Evolutionary conservation across 2,797 vertebrate species (phyloP), one percentile per base, ranked within the genome.

Genomic region (Podarcis lilfordi): DNA sequence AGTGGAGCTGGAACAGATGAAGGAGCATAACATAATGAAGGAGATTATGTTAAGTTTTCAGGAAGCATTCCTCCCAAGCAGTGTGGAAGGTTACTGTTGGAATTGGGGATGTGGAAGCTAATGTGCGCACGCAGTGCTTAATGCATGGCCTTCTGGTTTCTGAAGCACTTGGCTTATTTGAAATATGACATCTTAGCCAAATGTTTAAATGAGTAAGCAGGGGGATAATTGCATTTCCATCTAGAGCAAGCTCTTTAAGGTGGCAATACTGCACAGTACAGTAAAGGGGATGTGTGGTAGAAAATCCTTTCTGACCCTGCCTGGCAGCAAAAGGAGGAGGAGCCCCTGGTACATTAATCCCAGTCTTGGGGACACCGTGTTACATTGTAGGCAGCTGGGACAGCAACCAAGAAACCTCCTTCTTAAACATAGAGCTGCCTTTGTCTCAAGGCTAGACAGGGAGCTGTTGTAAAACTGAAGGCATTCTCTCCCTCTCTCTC

Each of bases 221-320:
- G 5, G 27, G 76, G 76, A 88, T 0, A 0, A 45, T 55, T 37
- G 87, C 87, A 88, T 37, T 27, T 76, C 40, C 50, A 55, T 0
- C 6, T 35, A 2, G 0, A 43, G 29, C 0, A 0, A 88, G 50
- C 50, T 74, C 7, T 69, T 88, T n/a, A 85, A 86, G 76, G 88
- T 85, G 89, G 69, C 64, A 83, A 86, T 88, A 59, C 82, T 2
- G 0, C 61, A 75, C 61, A 11, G 19, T 23, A 1, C 0, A 25
- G 61, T 10, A 59, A 45, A 77, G 50, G 37, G 17, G 91, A 89
- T 84, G 86, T 32, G 50, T 82, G 91, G 82, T 71, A 90, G 89
- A 91, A 96, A 97, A 96, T 95, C 94, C 90, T 88, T 87, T 89
- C 84, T 91, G 91, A 95, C 92, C 93, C 93, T 89, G 76, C 68